These are phyloP conservation scores for Copsychus sechellarum DNA, from an alignment of 2,113 vertebrate species.

Conservation along the genomic window DNA sequence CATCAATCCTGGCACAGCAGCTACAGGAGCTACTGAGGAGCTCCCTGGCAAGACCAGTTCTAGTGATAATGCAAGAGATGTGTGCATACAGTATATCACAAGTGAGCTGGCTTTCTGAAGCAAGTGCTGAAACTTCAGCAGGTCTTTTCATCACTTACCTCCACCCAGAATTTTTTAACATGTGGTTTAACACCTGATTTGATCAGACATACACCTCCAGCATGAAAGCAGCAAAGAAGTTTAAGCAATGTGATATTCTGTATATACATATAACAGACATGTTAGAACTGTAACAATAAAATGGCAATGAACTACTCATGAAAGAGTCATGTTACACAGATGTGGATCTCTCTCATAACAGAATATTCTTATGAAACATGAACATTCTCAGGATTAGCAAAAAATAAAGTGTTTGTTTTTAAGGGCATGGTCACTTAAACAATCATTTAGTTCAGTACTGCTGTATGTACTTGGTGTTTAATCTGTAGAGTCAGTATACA, in stretches of 20 bases:
- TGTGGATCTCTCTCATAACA: not conserved
- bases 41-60: not conserved
- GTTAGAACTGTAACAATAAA: conserved; percentile 18
- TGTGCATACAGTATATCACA: conserved; percentile 36
- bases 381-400: not conserved
- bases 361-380: not conserved
- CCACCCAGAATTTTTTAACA: not conserved
- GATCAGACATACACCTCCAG: not conserved
- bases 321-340: not conserved
- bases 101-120: conserved; percentile 28
- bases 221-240: conserved; percentile 17
- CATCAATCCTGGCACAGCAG: not conserved
- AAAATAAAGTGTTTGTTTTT: not conserved
- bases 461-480: not conserved
- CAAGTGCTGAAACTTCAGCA: not conserved
- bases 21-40: not conserved
- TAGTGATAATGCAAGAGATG: not conserved
- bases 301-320: conserved; percentile 14
- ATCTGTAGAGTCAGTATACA: not conserved
- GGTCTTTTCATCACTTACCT: conserved; percentile 19
- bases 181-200: conserved; percentile 10
- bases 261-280: conserved; percentile 6
- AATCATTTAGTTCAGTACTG: not conserved
- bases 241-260: conserved; percentile 35
- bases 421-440: not conserved